phyloP scores from a whole-genome alignment of 2,888 invertebrate genomes.

The Sericinus montela region DNA sequence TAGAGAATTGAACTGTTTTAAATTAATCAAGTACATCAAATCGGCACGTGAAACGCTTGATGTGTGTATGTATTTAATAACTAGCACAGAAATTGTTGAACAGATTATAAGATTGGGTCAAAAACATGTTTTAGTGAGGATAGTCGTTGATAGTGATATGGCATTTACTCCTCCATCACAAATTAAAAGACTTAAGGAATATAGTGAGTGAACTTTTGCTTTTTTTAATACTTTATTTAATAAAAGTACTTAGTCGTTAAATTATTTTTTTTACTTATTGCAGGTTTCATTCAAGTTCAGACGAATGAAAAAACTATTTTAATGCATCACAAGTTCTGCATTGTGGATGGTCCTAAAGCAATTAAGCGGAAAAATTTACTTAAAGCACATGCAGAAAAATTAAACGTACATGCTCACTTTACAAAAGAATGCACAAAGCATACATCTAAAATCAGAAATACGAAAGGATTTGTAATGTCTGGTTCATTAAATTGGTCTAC shows the following conservation, averaged over 20 bases:
- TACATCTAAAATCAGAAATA: constrained; percentile 39
- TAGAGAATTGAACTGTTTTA: constrained; percentile 66
- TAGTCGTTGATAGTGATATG: constrained; percentile 72
- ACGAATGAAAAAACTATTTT: constrained; percentile 73
- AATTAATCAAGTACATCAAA: constrained; percentile 68
- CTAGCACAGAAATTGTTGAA: constrained; percentile 67
- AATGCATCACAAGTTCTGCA: constrained; percentile 91
- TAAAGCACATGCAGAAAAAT: constrained; percentile 61
- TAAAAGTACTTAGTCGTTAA: no score
- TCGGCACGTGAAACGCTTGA: constrained; percentile 71
- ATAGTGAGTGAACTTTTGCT: constrained; percentile 52
- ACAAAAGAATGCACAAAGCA: constrained; percentile 35
- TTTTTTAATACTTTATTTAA: no score
- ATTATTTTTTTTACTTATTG: constrained; percentile 20
- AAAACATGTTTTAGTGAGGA: constrained; percentile 66
- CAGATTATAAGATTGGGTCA: constrained; percentile 69
- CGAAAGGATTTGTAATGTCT: constrained; percentile 78
- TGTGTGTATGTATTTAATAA: constrained; percentile 74
- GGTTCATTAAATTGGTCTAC: constrained; percentile 90
- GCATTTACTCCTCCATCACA: constrained; percentile 68
- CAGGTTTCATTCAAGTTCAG: constrained; percentile 73
- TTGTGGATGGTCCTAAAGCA: constrained; percentile 81
- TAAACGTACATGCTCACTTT: constrained; percentile 57
- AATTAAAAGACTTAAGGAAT: constrained; percentile 65
- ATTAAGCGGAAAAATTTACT: constrained; percentile 56